Evolutionary conservation across 1,140 invertebrate genomes (phyloP).

Genomic region (Orchesella cincta): DNA sequence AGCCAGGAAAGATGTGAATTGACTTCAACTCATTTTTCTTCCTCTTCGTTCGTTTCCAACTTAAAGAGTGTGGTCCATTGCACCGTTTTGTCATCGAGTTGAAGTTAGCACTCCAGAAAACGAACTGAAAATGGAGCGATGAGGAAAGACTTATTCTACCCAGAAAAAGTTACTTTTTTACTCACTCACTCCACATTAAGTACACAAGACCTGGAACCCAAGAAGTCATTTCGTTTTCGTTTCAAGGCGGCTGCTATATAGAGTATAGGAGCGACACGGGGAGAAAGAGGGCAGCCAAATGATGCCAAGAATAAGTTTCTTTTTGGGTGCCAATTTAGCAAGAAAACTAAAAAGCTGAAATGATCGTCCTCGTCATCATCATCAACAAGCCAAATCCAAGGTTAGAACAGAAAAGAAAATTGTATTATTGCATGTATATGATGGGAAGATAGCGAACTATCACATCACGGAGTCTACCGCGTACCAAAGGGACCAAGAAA

Average conservation of each 20-base stretch:
- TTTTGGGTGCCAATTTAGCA: conserved; percentile 11
- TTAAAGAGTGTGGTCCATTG: too few relatives aligned
- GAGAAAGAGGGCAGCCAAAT: not conserved
- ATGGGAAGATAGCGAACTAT: conserved; percentile 9
- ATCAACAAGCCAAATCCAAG: not conserved
- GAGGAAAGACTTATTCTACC: not conserved
- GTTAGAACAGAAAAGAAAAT: conserved; percentile 19
- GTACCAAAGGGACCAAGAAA: not conserved
- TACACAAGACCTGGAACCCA: conserved; percentile 10
- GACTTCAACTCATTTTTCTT: conserved; percentile 12
- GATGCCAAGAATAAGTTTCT: conserved; percentile 1
- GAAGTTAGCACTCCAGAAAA: too few relatives aligned
- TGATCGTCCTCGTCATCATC: not conserved
- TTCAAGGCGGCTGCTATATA: too few relatives aligned
- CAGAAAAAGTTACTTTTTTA: too few relatives aligned
- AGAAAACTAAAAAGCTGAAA: conserved; percentile 14
- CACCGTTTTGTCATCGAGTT: too few relatives aligned
- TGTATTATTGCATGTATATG: conserved; percentile 7
- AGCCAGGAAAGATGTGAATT: not conserved
- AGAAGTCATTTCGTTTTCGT: too few relatives aligned
- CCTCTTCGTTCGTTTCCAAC: too few relatives aligned
- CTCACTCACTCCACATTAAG: not conserved
- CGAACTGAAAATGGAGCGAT: too few relatives aligned
- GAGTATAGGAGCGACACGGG: too few relatives aligned
- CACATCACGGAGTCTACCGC: not conserved